phyloP scores from a whole-genome alignment of 1,140 invertebrate genomes.

The Hylaeus anthracinus region DNA sequence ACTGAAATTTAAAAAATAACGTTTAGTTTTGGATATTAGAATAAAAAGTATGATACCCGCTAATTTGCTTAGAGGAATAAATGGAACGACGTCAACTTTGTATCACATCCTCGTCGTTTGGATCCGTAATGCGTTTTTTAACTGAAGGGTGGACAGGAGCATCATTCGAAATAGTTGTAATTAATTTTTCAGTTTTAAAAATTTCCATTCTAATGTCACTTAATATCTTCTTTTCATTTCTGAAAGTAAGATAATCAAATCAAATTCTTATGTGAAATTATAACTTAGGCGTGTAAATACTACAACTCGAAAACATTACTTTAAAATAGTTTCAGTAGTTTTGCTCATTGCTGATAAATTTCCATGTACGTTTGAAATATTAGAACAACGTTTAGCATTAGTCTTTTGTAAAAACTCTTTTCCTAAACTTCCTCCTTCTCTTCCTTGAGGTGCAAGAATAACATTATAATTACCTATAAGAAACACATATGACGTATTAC shows the following conservation, averaged over 20 bases:
- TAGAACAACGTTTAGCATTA: constrained; percentile 28
- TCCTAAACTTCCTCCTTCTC: constrained; percentile 46
- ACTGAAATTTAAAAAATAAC: constrained; percentile 61
- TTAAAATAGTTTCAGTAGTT: constrained; percentile 39
- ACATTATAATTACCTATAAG: constrained; percentile 44
- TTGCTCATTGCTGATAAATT: constrained; percentile 50
- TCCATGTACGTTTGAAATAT: constrained; percentile 35
- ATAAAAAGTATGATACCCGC: neutral
- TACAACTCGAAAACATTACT: constrained; percentile 53
- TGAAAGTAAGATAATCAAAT: constrained; percentile 43
- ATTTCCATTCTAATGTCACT: constrained; percentile 54
- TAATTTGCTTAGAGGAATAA: neutral
- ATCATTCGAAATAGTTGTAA: constrained; percentile 37
- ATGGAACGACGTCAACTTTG: constrained; percentile 54
- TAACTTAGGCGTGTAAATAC: neutral
- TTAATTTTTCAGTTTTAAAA: constrained; percentile 59
- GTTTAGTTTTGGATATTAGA: constrained; percentile 13
- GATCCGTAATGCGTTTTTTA: constrained; percentile 63
- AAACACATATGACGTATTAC: constrained; percentile 20
- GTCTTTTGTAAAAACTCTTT: constrained; percentile 58
- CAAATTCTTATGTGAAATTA: constrained; percentile 9
- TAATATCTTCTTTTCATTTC: constrained; percentile 52
- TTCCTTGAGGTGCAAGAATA: constrained; percentile 51
- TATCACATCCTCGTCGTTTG: constrained; percentile 65
- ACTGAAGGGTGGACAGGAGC: constrained; percentile 61